phyloP scores from a whole-genome alignment of 2,113 vertebrate species.

The Tychaedon coryphoeus region DNA sequence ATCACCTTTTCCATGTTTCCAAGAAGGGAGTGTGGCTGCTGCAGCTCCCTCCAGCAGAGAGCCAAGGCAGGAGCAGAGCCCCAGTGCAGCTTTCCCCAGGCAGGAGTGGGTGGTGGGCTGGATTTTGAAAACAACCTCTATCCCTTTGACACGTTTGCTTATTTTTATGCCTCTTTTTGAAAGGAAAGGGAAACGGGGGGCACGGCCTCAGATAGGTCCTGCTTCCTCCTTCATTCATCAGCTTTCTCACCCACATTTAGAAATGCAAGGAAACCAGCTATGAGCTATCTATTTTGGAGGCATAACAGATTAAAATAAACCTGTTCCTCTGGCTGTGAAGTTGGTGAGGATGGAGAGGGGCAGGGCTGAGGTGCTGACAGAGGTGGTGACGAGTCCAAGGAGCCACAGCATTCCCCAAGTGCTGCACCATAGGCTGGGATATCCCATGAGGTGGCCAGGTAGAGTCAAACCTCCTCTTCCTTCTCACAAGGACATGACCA shows the following conservation, averaged over 20 bases:
- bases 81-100: background rate
- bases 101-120: background rate
- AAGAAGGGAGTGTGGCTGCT: rapidly evolving
- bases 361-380: background rate
- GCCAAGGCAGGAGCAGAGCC: background rate
- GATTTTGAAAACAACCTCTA: background rate
- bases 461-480: slow-evolving; percentile 34
- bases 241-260: background rate
- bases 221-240: background rate
- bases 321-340: background rate
- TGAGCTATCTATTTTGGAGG: background rate
- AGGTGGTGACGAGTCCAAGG: background rate
- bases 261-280: background rate
- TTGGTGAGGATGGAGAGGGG: background rate
- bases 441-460: slow-evolving; percentile 14
- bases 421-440: background rate
- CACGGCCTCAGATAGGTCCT: background rate
- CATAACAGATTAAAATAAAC: background rate
- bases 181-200: background rate
- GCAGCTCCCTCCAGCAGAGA: background rate
- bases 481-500: background rate
- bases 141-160: background rate
- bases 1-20: background rate
- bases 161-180: background rate
- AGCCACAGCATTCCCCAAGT: background rate